Percentiles rank a stretch among this genome's conserved stretches.
Conservation (phyloP, 1,140 invertebrate genomes). For the Onthophagus taurus region DNA sequence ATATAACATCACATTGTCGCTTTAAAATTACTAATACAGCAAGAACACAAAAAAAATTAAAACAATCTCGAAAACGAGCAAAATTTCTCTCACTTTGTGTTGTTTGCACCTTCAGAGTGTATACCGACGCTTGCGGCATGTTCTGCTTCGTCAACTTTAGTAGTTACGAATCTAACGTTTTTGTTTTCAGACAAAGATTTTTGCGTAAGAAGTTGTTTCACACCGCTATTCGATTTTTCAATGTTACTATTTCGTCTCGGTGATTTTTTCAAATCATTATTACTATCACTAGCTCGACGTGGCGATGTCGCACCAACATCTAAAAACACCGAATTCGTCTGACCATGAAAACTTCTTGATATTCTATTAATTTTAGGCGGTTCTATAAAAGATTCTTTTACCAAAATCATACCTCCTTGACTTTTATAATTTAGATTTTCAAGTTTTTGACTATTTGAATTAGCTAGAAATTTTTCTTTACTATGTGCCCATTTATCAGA, state of each 20-base stretch:
- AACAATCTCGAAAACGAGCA: no score
- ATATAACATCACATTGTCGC: no score
- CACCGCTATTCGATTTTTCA: conserved; percentile 15
- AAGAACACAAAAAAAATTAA: no score
- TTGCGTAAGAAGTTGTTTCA: conserved; percentile 17
- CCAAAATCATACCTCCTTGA: conserved; percentile 32
- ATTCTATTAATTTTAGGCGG: conserved; percentile 38
- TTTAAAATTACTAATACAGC: no score
- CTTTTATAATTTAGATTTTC: background rate
- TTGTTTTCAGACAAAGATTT: conserved; percentile 19
- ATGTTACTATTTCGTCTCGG: conserved; percentile 9
- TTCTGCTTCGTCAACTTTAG: conserved; percentile 39
- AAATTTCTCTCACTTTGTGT: no score
- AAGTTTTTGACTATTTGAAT: conserved; percentile 8
- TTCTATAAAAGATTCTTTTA: conserved; percentile 42
- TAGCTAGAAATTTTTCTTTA: conserved; percentile 32
- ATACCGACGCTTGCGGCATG: conserved; percentile 31
- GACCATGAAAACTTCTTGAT: conserved; percentile 40
- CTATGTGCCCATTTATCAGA: conserved; percentile 29
- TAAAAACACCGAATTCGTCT: conserved; percentile 25
- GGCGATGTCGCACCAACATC: conserved; percentile 19
- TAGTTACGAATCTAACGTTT: conserved; percentile 37
- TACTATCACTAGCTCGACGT: conserved; percentile 33
- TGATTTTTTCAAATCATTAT: conserved; percentile 12
- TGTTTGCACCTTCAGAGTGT: background rate